phyloP scores from a whole-genome alignment of 2,888 invertebrate species.

The Branchipolynoe longqiensis region DNA sequence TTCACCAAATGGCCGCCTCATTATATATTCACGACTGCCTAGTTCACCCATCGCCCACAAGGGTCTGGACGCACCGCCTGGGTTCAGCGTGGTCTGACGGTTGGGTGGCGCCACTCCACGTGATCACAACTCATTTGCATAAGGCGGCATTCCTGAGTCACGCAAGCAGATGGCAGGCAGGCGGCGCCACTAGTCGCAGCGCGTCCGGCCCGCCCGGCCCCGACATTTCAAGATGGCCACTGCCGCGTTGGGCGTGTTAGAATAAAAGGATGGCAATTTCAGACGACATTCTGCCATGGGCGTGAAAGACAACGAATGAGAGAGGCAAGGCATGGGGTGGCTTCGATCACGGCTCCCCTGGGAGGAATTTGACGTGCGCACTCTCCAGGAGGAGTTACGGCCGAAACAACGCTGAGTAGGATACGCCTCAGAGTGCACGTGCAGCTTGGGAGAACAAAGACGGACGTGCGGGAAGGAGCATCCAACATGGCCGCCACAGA shows the following conservation, averaged over 20 bases:
- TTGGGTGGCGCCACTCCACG: neutral
- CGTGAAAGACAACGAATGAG: too few species aligned
- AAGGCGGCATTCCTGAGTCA: constrained; percentile 21
- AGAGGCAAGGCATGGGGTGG: too few species aligned
- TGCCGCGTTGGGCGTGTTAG: neutral
- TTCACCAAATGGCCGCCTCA: constrained; percentile 33
- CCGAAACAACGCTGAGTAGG: too few species aligned
- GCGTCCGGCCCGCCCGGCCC: neutral
- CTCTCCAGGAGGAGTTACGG: too few species aligned
- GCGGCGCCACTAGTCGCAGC: constrained; percentile 44
- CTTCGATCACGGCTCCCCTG: too few species aligned
- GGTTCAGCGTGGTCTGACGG: neutral
- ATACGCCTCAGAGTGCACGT: too few species aligned
- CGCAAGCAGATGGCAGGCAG: neutral
- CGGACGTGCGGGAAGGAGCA: too few species aligned
- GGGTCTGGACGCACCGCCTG: neutral
- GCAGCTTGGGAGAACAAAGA: too few species aligned
- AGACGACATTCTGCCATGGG: too few species aligned
- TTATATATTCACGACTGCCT: constrained; percentile 45
- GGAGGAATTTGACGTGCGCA: too few species aligned
- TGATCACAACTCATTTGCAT: constrained; percentile 31
- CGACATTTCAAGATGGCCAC: constrained; percentile 16
- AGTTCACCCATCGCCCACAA: constrained; percentile 19
- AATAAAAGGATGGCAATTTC: too few species aligned
- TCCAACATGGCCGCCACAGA: too few species aligned